These are phyloP conservation scores for Leucoptera coffeella DNA, from an alignment of 2,888 invertebrate species.

Conservation along the genomic window DNA sequence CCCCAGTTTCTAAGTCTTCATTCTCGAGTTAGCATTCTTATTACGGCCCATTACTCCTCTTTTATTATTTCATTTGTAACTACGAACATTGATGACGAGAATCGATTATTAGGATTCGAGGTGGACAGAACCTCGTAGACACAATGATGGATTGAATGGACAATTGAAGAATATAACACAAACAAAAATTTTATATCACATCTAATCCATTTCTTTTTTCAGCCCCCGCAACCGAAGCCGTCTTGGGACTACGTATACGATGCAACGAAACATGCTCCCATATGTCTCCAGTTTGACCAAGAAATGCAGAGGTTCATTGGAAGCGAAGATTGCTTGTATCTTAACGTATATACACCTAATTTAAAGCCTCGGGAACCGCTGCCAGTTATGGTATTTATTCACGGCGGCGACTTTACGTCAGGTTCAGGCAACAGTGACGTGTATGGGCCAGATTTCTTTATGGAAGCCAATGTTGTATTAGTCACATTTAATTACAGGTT, in stretches of 20 bases:
- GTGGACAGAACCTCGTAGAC: too few relatives aligned
- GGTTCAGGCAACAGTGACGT: conserved; percentile 42
- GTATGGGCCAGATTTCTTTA: conserved; percentile 42
- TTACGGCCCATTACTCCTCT: too few relatives aligned
- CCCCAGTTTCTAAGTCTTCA: too few relatives aligned
- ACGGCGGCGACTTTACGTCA: conserved; percentile 43
- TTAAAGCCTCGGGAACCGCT: conserved; percentile 12
- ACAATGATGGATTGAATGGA: too few relatives aligned
- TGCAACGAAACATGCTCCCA: conserved; percentile 27
- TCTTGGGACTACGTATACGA: conserved; percentile 31
- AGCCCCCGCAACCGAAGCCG: conserved; percentile 36
- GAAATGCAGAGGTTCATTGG: conserved; percentile 44
- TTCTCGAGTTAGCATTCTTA: too few relatives aligned
- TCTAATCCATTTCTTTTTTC: too few relatives aligned
- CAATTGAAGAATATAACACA: too few relatives aligned
- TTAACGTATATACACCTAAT: conserved; percentile 58
- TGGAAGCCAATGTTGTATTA: conserved; percentile 29
- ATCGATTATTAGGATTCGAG: too few relatives aligned
- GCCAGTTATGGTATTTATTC: conserved; percentile 46
- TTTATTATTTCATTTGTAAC: too few relatives aligned
- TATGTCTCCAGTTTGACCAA: conserved; percentile 42
- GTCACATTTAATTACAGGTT: too few relatives aligned
- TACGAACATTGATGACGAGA: too few relatives aligned
- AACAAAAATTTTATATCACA: too few relatives aligned
- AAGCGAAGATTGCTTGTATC: conserved; percentile 60